Evolutionary conservation across 2,797 vertebrate species (phyloP).

Genomic region (Acomys russatus): DNA sequence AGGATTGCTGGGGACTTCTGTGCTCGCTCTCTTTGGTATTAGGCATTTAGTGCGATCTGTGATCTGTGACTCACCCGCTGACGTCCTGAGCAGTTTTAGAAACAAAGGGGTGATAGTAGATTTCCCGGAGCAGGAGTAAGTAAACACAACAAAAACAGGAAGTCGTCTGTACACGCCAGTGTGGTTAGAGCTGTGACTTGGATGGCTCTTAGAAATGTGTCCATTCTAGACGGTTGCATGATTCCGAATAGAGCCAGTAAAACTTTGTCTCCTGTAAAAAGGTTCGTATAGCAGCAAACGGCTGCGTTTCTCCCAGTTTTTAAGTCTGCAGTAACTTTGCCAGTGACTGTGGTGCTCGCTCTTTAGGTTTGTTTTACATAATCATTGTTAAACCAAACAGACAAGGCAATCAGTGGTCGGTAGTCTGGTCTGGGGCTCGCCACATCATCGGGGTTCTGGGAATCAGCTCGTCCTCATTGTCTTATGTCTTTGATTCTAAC

Average conservation of each 20-base stretch:
- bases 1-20: conserved; percentile 53
- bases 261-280: conserved; percentile 47
- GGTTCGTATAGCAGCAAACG: not conserved
- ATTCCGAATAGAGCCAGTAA: not conserved
- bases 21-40: conserved; percentile 65
- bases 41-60: conserved; percentile 62
- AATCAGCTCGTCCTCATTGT: conserved; percentile 6
- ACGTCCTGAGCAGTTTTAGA: conserved; percentile 72
- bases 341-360: conserved; percentile 26
- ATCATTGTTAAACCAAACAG: conserved; percentile 15
- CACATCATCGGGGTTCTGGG: conserved; percentile 12
- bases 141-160: conserved; percentile 56
- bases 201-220: conserved; percentile 36
- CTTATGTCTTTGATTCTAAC: conserved; percentile 22
- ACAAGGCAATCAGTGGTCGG: not conserved
- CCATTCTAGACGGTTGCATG: not conserved
- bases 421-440: not conserved
- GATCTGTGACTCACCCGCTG: conserved; percentile 77
- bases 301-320: conserved; percentile 39
- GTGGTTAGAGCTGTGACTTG: conserved; percentile 33
- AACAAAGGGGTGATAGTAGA: conserved; percentile 69
- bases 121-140: conserved; percentile 65
- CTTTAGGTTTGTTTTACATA: conserved; percentile 58
- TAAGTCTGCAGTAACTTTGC: conserved; percentile 33
- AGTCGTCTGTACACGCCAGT: not conserved